Conservation (phyloP, 35 echinoderm and acorn worm species). For the Nesometra sesokonis region DNA sequence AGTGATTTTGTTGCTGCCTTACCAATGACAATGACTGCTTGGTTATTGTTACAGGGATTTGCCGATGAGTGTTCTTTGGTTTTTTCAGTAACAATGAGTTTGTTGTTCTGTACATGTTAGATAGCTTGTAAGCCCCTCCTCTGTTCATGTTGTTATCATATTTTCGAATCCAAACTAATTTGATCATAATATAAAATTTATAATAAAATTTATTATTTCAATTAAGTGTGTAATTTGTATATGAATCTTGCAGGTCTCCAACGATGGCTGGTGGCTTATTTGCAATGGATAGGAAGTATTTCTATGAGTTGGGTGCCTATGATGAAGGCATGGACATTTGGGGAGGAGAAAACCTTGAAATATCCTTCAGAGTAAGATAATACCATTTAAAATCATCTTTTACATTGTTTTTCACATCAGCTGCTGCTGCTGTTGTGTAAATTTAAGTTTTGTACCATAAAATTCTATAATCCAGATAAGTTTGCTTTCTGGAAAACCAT, state of each 20-base stretch:
- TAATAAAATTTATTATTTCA: neutral
- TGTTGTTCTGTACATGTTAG: neutral
- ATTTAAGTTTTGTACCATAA: no score
- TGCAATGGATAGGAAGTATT: slow-evolving; percentile 75
- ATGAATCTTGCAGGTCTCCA: slow-evolving; percentile 39
- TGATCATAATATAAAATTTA: neutral
- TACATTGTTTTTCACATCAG: no score
- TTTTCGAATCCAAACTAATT: neutral
- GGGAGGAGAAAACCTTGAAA: slow-evolving; percentile 97
- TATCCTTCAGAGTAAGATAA: slow-evolving; percentile 78
- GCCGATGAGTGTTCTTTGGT: no score
- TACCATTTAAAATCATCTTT: neutral
- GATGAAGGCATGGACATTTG: slow-evolving; percentile 92
- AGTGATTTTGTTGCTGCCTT: no score
- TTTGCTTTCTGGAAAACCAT: no score
- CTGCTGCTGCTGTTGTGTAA: no score
- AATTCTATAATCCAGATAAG: no score
- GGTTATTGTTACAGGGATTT: no score
- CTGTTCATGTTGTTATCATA: no score
- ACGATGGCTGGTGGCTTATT: slow-evolving; percentile 97
- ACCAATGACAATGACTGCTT: no score
- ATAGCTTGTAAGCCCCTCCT: no score
- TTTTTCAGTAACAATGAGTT: no score
- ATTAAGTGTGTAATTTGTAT: neutral
- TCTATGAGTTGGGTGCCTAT: slow-evolving; percentile 72